Conservation (phyloP, 2,888 invertebrate genomes). For the Tetrapedia diversipes region DNA sequence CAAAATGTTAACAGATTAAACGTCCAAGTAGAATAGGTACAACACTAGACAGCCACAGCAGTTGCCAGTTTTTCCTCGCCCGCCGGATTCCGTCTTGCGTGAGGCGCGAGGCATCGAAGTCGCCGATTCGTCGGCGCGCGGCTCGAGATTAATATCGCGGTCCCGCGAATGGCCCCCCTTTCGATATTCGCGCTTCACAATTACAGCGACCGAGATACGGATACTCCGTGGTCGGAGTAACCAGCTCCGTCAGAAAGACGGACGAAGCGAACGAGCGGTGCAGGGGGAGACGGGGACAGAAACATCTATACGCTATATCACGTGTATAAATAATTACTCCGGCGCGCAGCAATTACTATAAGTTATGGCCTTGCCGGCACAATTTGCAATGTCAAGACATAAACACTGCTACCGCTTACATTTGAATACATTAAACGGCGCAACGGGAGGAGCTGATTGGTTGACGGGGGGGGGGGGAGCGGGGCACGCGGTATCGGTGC, state of each 20-base stretch:
- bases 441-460: conserved; percentile 79
- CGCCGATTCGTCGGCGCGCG: conserved; percentile 65
- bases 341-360: conserved; percentile 82
- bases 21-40: neutral
- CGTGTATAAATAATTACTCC: conserved; percentile 82
- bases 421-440: conserved; percentile 82
- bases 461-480: conserved; percentile 69
- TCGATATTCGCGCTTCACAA: conserved; percentile 60
- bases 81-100: conserved; percentile 50
- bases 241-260: conserved; percentile 4
- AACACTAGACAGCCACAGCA: neutral
- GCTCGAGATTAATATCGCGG: conserved; percentile 64
- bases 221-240: conserved; percentile 42
- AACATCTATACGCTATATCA: conserved; percentile 78
- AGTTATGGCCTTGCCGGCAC: conserved; percentile 82
- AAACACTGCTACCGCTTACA: conserved; percentile 83
- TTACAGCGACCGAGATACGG: conserved; percentile 41
- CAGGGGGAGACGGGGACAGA: conserved; percentile 7
- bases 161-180: conserved; percentile 34
- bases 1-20: too few species aligned
- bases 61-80: conserved; percentile 51
- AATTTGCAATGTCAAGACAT: conserved; percentile 83
- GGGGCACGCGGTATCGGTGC: conserved; percentile 73
- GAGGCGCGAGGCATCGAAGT: conserved; percentile 71
- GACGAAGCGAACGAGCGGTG: neutral